Percentiles rank a stretch among this genome's conserved stretches.
phyloP scores from a whole-genome alignment of 2,797 vertebrate species.

The Tapirus indicus region DNA sequence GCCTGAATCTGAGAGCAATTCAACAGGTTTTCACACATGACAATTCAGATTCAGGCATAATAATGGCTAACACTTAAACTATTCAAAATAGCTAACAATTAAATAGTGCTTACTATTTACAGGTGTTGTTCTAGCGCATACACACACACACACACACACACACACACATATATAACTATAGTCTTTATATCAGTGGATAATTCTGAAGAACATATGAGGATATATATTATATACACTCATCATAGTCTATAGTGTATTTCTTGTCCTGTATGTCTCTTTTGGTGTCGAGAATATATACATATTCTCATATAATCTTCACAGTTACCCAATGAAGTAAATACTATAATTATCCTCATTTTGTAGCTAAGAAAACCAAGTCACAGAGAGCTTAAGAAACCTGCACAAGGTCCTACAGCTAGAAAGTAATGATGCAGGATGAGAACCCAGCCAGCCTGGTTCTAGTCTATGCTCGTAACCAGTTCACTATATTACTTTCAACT shows the following conservation, averaged over 20 bases:
- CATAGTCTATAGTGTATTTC: background rate
- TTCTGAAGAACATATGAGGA: background rate
- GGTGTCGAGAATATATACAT: background rate
- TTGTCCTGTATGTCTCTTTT: background rate
- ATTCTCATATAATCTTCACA: background rate
- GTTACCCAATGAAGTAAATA: background rate
- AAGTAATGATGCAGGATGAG: background rate
- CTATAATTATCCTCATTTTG: background rate
- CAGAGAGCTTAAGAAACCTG: background rate
- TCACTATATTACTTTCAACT: background rate
- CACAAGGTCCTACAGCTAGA: background rate
- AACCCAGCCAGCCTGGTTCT: background rate
- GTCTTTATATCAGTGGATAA: background rate
- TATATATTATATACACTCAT: background rate
- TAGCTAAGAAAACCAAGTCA: background rate
- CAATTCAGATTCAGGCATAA: background rate
- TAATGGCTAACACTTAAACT: background rate
- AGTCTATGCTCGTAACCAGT: background rate
- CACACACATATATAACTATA: background rate
- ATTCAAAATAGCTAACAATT: conserved; percentile 16
- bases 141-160: background rate
- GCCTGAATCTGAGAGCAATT: background rate
- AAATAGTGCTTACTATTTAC: background rate
- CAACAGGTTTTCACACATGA: background rate
- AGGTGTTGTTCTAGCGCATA: background rate